phyloP scores from a whole-genome alignment of 2,888 invertebrate species.

The Ethmia dodecea region DNA sequence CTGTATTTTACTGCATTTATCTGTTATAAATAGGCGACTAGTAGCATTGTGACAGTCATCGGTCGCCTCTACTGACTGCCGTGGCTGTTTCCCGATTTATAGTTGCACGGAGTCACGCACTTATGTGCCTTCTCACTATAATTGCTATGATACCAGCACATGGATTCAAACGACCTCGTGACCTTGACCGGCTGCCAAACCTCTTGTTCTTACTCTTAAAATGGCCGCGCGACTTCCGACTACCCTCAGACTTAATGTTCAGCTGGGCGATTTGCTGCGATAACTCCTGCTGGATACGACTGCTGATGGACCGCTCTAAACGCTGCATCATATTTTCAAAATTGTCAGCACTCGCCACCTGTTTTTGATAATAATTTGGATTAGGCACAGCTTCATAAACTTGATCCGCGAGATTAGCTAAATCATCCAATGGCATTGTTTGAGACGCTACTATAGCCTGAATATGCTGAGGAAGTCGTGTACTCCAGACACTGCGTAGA shows the following conservation, averaged over 20 bases:
- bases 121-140: neutral
- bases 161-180: neutral
- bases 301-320: neutral
- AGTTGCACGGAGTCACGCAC: neutral
- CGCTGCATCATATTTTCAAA: neutral
- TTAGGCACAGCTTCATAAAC: neutral
- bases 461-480: neutral
- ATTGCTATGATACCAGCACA: conserved; percentile 1
- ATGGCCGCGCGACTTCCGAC: too few relatives aligned
- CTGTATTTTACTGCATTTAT: neutral
- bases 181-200: neutral
- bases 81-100: neutral
- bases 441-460: conserved; percentile 1
- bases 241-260: too few relatives aligned
- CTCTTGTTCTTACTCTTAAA: too few relatives aligned
- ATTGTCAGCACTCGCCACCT: neutral
- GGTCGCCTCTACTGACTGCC: conserved; percentile 2
- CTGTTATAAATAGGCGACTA: neutral
- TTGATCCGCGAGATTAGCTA: neutral
- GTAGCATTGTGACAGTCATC: neutral
- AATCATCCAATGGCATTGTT: neutral
- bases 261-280: neutral
- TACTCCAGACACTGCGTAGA: neutral
- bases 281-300: neutral
- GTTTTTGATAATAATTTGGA: neutral